These are phyloP conservation scores for Rhinella marina DNA, from an alignment of 2,797 vertebrate species.

Conservation along the genomic window DNA sequence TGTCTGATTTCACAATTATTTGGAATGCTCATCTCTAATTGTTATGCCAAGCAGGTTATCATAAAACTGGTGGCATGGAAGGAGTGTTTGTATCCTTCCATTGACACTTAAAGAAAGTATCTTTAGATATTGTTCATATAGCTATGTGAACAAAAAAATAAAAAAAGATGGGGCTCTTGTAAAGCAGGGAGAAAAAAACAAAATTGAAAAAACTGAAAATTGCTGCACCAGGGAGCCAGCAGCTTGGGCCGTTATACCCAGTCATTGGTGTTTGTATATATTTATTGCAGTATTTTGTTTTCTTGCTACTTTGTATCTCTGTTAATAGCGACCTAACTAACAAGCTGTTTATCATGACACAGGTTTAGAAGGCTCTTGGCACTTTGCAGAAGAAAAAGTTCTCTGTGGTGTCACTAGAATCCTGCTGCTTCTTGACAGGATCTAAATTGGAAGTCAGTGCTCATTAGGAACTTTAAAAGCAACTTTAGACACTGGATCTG, in stretches of 20 bases:
- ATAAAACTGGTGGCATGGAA: neutral
- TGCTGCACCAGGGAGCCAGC: no score
- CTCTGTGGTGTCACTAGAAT: neutral
- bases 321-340: neutral
- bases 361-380: neutral
- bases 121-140: no score
- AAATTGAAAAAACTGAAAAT: no score
- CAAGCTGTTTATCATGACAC: neutral
- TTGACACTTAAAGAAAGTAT: no score
- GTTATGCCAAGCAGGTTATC: neutral
- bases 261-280: no score
- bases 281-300: neutral
- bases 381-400: neutral
- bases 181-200: no score
- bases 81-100: no score
- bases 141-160: no score
- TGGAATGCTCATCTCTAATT: neutral
- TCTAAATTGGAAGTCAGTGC: slow-evolving; percentile 1
- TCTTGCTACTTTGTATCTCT: neutral
- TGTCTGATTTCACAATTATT: neutral
- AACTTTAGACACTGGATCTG: neutral
- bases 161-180: no score
- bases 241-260: no score
- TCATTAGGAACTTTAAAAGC: neutral
- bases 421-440: neutral